A percentile compares a stretch with the other conserved stretches of the same genome.
phyloP scores from a whole-genome alignment of 1,140 invertebrate species.

The Drosophila orena region DNA sequence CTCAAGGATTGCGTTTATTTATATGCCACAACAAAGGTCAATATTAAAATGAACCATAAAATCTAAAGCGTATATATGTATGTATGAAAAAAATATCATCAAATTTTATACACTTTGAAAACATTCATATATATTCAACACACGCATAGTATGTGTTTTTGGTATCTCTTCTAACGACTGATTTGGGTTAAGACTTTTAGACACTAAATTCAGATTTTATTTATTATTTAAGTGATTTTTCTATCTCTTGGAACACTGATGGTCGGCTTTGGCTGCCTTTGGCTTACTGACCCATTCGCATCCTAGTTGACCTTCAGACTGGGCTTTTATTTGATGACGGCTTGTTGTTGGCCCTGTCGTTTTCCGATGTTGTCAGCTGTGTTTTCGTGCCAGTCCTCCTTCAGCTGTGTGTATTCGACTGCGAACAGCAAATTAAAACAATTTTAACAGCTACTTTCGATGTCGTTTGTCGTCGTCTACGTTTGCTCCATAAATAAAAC shows the following conservation, averaged over 20 bases:
- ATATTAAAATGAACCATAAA: neutral
- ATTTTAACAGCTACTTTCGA: conserved; percentile 79
- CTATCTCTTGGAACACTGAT: conserved; percentile 17
- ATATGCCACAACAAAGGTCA: neutral
- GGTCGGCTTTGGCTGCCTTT: conserved; percentile 3
- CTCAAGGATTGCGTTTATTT: neutral
- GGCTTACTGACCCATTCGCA: conserved; percentile 36
- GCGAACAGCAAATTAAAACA: conserved; percentile 76
- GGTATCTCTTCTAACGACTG: too few relatives aligned
- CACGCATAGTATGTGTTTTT: too few relatives aligned
- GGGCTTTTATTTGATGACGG: conserved; percentile 47
- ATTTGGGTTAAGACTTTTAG: too few relatives aligned
- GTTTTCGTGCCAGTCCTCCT: conserved; percentile 7
- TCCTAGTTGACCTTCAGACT: conserved; percentile 48
- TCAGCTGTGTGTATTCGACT: conserved; percentile 50
- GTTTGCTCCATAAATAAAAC: conserved; percentile 80
- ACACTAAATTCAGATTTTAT: too few relatives aligned
- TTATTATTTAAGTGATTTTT: neutral
- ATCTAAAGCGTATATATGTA: neutral
- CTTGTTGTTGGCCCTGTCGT: conserved; percentile 49
- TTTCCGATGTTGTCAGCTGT: conserved; percentile 14
- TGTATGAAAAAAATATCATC: neutral
- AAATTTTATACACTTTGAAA: too few relatives aligned
- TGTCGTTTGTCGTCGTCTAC: conserved; percentile 70
- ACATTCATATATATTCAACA: too few relatives aligned